These are phyloP conservation scores for Nasonovia ribisnigri DNA, from an alignment of 2,888 invertebrate species.

Conservation along the genomic window DNA sequence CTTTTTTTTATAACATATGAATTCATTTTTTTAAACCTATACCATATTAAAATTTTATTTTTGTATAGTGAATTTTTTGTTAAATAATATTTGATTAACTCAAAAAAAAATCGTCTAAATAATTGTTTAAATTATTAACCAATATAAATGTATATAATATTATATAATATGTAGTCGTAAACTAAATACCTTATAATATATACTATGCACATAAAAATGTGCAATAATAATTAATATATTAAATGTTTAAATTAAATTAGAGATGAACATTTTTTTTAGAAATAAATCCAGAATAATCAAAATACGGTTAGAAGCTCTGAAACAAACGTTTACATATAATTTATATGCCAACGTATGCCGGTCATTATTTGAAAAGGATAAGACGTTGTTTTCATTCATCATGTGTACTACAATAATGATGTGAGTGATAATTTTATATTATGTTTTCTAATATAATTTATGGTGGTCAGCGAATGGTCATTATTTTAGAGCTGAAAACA, in stretches of 20 bases:
- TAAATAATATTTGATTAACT: neutral
- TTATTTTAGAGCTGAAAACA: constrained; percentile 65
- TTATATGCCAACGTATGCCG: constrained; percentile 83
- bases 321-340: constrained; percentile 83
- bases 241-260: neutral
- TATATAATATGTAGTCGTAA: neutral
- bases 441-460: neutral
- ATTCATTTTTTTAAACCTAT: neutral
- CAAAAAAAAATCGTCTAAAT: neutral
- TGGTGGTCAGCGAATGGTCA: neutral
- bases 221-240: neutral
- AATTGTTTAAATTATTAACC: neutral
- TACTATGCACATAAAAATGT: neutral
- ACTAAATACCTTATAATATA: neutral
- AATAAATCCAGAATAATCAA: constrained; percentile 80
- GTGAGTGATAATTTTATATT: constrained; percentile 66
- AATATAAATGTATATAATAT: neutral
- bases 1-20: neutral
- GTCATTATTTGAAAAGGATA: constrained; percentile 89
- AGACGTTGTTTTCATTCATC: constrained; percentile 84
- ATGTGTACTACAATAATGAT: constrained; percentile 81
- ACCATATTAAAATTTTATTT: neutral
- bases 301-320: constrained; percentile 78
- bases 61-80: neutral
- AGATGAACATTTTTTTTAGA: neutral